These are phyloP conservation scores for Gasterosteus nipponicus DNA, from an alignment of 2,113 vertebrate species.

Conservation along the genomic window DNA sequence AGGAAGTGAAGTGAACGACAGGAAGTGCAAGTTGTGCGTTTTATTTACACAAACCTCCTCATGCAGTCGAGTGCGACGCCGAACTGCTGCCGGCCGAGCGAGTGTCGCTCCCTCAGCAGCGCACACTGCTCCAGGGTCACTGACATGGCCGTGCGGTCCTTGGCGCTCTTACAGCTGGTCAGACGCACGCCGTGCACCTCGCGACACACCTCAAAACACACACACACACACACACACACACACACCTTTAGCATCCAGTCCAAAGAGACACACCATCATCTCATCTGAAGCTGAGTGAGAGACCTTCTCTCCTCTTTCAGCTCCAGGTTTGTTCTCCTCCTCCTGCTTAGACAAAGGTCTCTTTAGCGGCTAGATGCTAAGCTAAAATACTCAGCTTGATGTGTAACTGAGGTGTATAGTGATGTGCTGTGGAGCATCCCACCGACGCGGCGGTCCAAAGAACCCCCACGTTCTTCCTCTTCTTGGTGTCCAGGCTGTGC, in stretches of 20 bases:
- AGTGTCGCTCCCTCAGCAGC: constrained; percentile 86
- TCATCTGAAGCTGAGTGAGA: too few species aligned
- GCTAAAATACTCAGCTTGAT: too few species aligned
- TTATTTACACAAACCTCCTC: constrained; percentile 84
- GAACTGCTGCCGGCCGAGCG: constrained; percentile 87
- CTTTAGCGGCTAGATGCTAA: too few species aligned
- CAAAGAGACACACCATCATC: too few species aligned
- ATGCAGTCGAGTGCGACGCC: constrained; percentile 87
- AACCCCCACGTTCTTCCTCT: constrained; percentile 91
- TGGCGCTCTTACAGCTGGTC: constrained; percentile 94
- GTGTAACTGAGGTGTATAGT: too few species aligned
- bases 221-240: constrained; percentile 22
- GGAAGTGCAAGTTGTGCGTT: background rate
- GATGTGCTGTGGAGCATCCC: constrained; percentile 38
- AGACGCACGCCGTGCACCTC: constrained; percentile 88
- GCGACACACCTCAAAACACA: constrained; percentile 84
- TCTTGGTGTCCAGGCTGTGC: constrained; percentile 84
- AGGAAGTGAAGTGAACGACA: too few species aligned
- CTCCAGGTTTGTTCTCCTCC: too few species aligned
- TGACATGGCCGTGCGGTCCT: constrained; percentile 93
- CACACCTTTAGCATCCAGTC: background rate
- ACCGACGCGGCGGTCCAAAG: constrained; percentile 88
- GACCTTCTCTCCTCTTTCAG: too few species aligned
- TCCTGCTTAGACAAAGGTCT: too few species aligned
- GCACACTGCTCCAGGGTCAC: constrained; percentile 91